phyloP scores from a whole-genome alignment of 2,797 vertebrate species.

The Neosilurus hyrtlii region DNA sequence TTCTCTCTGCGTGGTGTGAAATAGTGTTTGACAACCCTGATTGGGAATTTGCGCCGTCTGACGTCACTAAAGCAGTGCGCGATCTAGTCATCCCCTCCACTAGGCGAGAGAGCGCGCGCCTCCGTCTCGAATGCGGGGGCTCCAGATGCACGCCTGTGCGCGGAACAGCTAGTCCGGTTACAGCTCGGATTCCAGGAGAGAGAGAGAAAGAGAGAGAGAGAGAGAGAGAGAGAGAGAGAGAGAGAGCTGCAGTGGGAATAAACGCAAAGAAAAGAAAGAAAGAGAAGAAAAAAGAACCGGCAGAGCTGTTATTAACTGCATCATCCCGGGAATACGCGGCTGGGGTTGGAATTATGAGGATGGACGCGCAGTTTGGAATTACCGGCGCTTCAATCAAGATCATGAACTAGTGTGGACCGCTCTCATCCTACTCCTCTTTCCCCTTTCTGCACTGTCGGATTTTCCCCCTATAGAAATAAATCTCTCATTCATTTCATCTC shows the following conservation, averaged over 20 bases:
- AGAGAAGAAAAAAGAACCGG: not conserved
- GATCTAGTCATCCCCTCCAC: constrained; percentile 61
- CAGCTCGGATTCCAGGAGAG: constrained; percentile 67
- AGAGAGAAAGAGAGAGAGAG: constrained; percentile 46
- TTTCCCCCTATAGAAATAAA: not conserved
- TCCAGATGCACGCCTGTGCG: constrained; percentile 71
- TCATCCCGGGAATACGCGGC: constrained; percentile 51
- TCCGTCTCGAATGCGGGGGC: constrained; percentile 70
- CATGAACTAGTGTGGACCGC: constrained; percentile 67
- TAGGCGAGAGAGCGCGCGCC: constrained; percentile 75
- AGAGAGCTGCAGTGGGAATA: constrained; percentile 56
- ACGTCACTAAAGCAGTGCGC: constrained; percentile 73
- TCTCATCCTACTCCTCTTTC: constrained; percentile 6
- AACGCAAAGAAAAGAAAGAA: constrained; percentile 57
- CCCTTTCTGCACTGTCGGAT: constrained; percentile 12
- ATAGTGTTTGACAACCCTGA: constrained; percentile 24
- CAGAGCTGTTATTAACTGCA: not conserved
- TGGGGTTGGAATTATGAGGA: constrained; percentile 70
- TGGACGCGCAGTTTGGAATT: constrained; percentile 78
- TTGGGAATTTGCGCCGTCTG: constrained; percentile 62
- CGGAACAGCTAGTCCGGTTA: constrained; percentile 51
- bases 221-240: constrained; percentile 47
- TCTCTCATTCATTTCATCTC: too few species aligned
- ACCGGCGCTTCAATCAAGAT: constrained; percentile 56
- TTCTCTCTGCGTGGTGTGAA: constrained; percentile 12